phyloP scores from a whole-genome alignment of 2,113 vertebrate genomes.

The Brachypodius melanocephalos region DNA sequence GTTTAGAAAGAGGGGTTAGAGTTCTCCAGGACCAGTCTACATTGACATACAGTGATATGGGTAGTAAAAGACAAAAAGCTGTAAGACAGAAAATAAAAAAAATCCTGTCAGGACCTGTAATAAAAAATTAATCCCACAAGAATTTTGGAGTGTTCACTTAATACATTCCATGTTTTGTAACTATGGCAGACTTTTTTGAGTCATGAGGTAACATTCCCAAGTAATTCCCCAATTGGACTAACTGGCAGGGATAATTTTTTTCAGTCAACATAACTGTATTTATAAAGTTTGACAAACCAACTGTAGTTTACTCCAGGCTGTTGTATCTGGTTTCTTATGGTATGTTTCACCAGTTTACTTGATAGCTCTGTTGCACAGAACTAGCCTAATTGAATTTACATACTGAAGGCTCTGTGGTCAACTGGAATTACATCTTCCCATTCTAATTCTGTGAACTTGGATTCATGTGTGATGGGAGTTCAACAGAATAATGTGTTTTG shows the following conservation, averaged over 20 bases:
- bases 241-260: conserved; percentile 61
- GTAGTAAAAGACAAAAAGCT: not conserved
- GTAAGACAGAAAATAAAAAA: not conserved
- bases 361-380: conserved; percentile 55
- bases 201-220: conserved; percentile 41
- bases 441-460: conserved; percentile 20
- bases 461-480: conserved; percentile 22
- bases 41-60: not conserved
- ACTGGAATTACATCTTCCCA: conserved; percentile 33
- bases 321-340: conserved; percentile 49
- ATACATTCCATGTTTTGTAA: conserved; percentile 44
- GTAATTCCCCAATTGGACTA: conserved; percentile 54
- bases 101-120: not conserved
- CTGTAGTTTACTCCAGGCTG: conserved; percentile 58
- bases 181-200: conserved; percentile 17
- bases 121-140: conserved; percentile 26
- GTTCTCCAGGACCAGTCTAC: not conserved
- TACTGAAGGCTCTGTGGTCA: conserved; percentile 45
- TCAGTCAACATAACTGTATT: conserved; percentile 53
- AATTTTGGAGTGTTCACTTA: conserved; percentile 33
- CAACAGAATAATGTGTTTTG: conserved; percentile 27
- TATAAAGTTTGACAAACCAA: conserved; percentile 64
- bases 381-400: conserved; percentile 63
- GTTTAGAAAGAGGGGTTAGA: not conserved
- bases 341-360: conserved; percentile 59